Evolutionary conservation across 2,113 vertebrate species (phyloP).

Genomic region (Zosterops lateralis): DNA sequence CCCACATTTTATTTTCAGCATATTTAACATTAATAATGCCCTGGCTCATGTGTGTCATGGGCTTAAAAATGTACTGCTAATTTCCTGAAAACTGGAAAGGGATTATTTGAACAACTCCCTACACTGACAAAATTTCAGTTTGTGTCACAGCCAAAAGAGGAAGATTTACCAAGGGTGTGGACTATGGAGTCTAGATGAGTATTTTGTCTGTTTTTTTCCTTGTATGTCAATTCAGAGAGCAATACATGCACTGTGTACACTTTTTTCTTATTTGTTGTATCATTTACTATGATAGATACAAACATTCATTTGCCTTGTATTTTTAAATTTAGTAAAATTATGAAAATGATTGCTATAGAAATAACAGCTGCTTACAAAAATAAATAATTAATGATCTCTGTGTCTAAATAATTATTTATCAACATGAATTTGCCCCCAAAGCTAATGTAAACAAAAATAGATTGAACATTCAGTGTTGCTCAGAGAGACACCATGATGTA

Average conservation of each 20-base stretch:
- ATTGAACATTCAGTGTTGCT: background rate
- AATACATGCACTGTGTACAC: background rate
- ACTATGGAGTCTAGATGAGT: background rate
- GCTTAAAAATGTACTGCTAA: background rate
- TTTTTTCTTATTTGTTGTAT: background rate
- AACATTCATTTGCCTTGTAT: background rate
- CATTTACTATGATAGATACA: background rate
- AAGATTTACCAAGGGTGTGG: background rate
- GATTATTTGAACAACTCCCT: background rate
- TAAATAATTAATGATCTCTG: background rate
- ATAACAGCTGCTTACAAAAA: background rate
- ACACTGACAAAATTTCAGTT: background rate
- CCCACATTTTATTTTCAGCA: background rate
- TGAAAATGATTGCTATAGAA: background rate
- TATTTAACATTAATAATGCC: background rate
- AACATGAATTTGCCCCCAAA: background rate
- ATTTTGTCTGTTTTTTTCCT: background rate
- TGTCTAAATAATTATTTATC: slow-evolving; percentile 17
- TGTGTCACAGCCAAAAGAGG: background rate
- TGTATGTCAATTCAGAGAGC: background rate
- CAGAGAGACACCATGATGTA: background rate
- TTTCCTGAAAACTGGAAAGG: background rate
- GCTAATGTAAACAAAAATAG: slow-evolving; percentile 6
- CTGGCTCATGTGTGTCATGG: background rate
- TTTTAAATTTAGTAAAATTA: background rate